Conservation (phyloP, 2,113 vertebrate species). For the Centropus bengalensis region DNA sequence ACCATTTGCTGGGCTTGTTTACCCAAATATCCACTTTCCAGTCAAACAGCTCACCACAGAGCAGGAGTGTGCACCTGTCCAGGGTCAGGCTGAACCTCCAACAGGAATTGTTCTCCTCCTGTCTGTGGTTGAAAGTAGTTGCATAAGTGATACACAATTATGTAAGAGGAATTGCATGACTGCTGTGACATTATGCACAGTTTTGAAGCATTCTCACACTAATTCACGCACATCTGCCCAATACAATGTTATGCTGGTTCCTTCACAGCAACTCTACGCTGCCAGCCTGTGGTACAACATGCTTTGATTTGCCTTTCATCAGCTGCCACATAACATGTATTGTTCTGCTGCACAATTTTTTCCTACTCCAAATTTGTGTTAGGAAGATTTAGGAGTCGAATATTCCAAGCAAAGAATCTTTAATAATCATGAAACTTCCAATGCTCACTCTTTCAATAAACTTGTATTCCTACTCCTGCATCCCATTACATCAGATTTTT, state of each 20-base stretch:
- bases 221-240: neutral
- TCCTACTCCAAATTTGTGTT: rapidly evolving
- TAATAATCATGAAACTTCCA: rapidly evolving
- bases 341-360: rapidly evolving
- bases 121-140: rapidly evolving
- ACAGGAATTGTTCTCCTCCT: neutral
- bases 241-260: rapidly evolving
- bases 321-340: rapidly evolving
- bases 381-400: neutral
- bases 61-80: rapidly evolving
- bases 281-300: neutral
- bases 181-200: rapidly evolving
- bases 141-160: rapidly evolving
- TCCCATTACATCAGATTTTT: rapidly evolving
- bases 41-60: rapidly evolving
- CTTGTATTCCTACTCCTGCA: rapidly evolving
- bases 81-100: rapidly evolving
- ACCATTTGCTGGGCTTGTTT: rapidly evolving
- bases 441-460: rapidly evolving
- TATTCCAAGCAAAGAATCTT: neutral
- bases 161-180: rapidly evolving
- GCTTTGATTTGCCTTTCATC: neutral
- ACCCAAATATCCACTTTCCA: neutral
- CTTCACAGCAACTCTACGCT: neutral
- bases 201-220: rapidly evolving